Evolutionary conservation across 1,140 invertebrate genomes (phyloP).

Genomic region (Lethocerus indicus): DNA sequence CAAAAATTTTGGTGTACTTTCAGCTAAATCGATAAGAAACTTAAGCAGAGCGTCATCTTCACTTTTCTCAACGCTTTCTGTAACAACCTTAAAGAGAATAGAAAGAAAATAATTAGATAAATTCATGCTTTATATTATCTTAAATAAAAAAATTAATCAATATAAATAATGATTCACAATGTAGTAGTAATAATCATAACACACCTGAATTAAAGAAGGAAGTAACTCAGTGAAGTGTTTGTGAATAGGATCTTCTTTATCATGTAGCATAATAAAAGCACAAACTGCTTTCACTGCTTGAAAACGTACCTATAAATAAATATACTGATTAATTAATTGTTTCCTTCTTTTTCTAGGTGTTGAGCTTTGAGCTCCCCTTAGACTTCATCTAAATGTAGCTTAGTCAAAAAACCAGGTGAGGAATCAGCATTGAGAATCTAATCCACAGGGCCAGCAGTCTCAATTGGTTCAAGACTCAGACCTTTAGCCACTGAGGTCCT

Average conservation of each 20-base stretch:
- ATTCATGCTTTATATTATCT: constrained; percentile 13
- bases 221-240: constrained; percentile 77
- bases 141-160: neutral
- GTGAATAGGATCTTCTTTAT: constrained; percentile 73
- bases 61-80: constrained; percentile 59
- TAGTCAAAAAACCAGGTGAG: too few relatives aligned
- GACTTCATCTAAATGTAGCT: too few relatives aligned
- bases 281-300: constrained; percentile 72
- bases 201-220: constrained; percentile 50
- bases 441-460: neutral
- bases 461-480: neutral
- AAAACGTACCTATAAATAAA: constrained; percentile 40
- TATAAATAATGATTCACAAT: neutral
- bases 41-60: constrained; percentile 86
- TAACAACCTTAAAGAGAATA: constrained; percentile 43
- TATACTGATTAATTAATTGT: too few relatives aligned
- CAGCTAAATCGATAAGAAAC: constrained; percentile 82
- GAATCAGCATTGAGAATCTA: neutral
- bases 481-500: too few relatives aligned
- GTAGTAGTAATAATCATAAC: neutral
- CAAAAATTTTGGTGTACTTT: constrained; percentile 83
- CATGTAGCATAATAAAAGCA: constrained; percentile 80
- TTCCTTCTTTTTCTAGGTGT: too few relatives aligned
- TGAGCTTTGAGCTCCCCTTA: too few relatives aligned
- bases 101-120: constrained; percentile 2